Base-by-base conservation (phyloP, 2,113 vertebrate genomes). In the Lasiurus cinereus region DNA sequence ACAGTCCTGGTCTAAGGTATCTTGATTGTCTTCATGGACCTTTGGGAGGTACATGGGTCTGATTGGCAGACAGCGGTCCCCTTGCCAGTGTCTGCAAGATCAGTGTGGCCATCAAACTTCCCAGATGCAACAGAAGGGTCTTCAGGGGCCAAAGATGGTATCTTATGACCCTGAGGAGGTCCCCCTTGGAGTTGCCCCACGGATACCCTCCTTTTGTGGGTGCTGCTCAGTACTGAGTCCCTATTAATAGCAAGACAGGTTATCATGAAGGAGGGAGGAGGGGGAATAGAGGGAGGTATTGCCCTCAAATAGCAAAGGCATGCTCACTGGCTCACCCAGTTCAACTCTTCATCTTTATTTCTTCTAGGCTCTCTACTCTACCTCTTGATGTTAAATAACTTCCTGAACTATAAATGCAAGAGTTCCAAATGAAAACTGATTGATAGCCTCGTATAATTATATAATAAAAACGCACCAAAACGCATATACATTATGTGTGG, bases 381-480 rank as follows among this genome's bases (percentile, higher is more conserved):
- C 83, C 94, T 96, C 94, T 95, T n/a, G 69, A 83, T 91, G 96
- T 96, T 97, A 97, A 97, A 97, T 97, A 97, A 97, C 96, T 96
- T 97, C 94, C 93, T 97, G 85, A 97, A 96, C 95, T 91, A 96
- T 97, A 96, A 96, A 97, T 94, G 95, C 96, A 92, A 95, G 94
- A 94, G 94, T 91, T 97, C 72, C 94, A 94, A 97, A 95, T 96
- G 95, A 96, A 97, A 97, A 96, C 94, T 96, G 97, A 97, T 96
- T 95, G 95, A 97, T 96, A 92, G 95, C 54, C 93, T 96, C 11
- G 76, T 92, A 96, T 96, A 97, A 97, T 97, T 94, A 96, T 97
- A 97, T 96, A 94, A 95, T 97, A 96, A 96, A 97, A 95, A 92
- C 6, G 27, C 19, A 59, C 94, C 36, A 50, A 83, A 91, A 92